phyloP scores from a whole-genome alignment of 2,888 invertebrate species.

The Stomorhina lunata region DNA sequence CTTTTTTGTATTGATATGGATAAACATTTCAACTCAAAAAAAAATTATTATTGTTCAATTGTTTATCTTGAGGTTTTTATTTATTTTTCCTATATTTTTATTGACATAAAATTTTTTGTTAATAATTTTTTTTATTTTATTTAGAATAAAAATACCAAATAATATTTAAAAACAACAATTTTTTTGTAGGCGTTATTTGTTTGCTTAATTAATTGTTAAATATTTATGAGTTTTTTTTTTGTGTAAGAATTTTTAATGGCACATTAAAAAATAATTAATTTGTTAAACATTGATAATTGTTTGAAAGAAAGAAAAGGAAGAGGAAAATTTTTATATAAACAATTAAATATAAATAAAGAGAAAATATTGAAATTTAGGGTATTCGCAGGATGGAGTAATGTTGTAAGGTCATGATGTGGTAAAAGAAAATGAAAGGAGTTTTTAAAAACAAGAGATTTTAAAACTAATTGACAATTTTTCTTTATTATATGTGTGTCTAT shows the following conservation, averaged over 20 bases:
- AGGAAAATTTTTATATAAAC: too few species aligned
- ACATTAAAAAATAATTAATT: slow-evolving; percentile 51
- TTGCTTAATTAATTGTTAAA: slow-evolving; percentile 7
- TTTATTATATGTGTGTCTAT: too few species aligned
- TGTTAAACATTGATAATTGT: slow-evolving; percentile 41
- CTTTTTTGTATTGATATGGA: background rate
- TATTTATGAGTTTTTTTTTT: slow-evolving; percentile 14
- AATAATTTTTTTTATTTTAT: background rate
- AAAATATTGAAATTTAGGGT: slow-evolving; percentile 17
- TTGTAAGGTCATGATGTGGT: too few species aligned
- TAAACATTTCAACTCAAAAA: background rate
- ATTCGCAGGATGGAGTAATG: too few species aligned
- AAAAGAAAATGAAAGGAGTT: too few species aligned
- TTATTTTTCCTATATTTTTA: background rate
- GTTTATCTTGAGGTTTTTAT: slow-evolving; percentile 30
- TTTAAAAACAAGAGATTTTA: too few species aligned
- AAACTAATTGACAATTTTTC: too few species aligned
- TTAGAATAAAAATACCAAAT: slow-evolving; percentile 19
- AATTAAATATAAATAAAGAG: background rate
- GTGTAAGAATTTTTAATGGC: slow-evolving; percentile 9
- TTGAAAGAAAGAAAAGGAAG: background rate
- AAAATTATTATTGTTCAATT: slow-evolving; percentile 24
- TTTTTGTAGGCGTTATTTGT: slow-evolving; percentile 55
- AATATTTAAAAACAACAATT: background rate
- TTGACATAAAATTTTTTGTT: slow-evolving; percentile 15